Evolutionary conservation across 2,797 vertebrate genomes (phyloP), one percentile per base, ranked within the genome.

Genomic region (Labeo calbasu): DNA sequence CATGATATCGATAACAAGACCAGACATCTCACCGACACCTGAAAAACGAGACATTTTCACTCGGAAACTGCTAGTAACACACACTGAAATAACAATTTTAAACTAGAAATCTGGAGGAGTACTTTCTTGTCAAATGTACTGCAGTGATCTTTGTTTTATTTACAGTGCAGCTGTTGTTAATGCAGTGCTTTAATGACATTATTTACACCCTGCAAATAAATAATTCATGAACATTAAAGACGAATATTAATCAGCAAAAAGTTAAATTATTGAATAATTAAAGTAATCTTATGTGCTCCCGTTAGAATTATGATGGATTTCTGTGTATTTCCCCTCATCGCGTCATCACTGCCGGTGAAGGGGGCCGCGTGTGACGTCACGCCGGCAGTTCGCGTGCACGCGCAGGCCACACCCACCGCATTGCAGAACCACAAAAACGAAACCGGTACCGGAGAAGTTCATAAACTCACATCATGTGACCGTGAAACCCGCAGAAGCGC

Each of bases 351-450:
- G 15, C 32, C 8, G 14, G 43, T 10, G 43, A 46, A 46, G 43
- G 43, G 43, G 10, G 43, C 43, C 43, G 43, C 43, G 43, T 46
- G 43, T 83, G 81, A 77, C 72, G 61, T 65, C 81, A 82, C 23
- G 79, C 23, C 4, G 40, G 23, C 25, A 32, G 21, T 40, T 0
- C n/a, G 50, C 71, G 72, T 21, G 59, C 73, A 77, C 82, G 82
- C 65, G 48, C 81, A 85, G 66, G 84, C 89, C 89, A 89, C 89
- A 89, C 89, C 89, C 89, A 84, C 87, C 89, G 89, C 89, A 89
- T 76, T 89, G 89, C 89, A 89, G 89, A 86, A 85, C 59, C 87
- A 70, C 81, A 53, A 70, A 76, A 79, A 53, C 28, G 23, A 14
- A 46, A 51, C 81, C 77, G 70, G 82, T 65, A 46, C 72, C 77